Percentiles rank a stretch among this genome's conserved stretches.
Evolutionary conservation across 1,140 invertebrate species (phyloP).

Genomic region (Brachystomella parvula): DNA sequence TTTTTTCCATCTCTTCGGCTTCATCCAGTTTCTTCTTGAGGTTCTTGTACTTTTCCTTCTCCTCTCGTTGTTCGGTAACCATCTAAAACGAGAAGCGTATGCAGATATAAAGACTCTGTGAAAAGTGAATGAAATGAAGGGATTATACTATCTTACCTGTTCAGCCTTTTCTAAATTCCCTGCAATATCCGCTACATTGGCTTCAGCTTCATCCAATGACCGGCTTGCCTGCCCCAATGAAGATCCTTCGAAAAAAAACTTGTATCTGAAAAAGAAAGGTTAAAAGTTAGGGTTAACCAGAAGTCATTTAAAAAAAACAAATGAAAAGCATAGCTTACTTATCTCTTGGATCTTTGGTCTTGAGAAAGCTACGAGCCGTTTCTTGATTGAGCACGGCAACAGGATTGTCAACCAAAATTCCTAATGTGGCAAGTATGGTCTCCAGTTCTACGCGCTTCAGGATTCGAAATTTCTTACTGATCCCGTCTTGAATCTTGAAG

Average conservation of each 20-base stretch:
- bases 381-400: conserved; percentile 87
- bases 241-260: conserved; percentile 78
- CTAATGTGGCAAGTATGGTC: conserved; percentile 60
- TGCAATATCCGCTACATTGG: conserved; percentile 49
- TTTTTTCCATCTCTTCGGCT: conserved; percentile 47
- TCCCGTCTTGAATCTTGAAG: conserved; percentile 46
- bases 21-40: conserved; percentile 47
- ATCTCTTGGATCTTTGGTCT: conserved; percentile 61
- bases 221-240: conserved; percentile 63
- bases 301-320: too few species aligned
- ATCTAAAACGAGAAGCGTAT: background rate
- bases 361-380: conserved; percentile 72
- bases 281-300: too few species aligned
- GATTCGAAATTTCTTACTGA: conserved; percentile 30
- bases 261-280: too few species aligned
- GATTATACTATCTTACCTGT: conserved; percentile 47
- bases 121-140: too few species aligned
- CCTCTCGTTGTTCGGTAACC: background rate
- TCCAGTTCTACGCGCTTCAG: conserved; percentile 46
- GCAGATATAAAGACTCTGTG: background rate
- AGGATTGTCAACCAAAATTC: conserved; percentile 89
- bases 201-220: conserved; percentile 54
- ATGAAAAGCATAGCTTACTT: too few species aligned
- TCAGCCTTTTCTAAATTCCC: conserved; percentile 51
- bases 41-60: background rate